Evolutionary conservation across 2,888 invertebrate species (phyloP).

Genomic region (Polyommatus iphigenia): DNA sequence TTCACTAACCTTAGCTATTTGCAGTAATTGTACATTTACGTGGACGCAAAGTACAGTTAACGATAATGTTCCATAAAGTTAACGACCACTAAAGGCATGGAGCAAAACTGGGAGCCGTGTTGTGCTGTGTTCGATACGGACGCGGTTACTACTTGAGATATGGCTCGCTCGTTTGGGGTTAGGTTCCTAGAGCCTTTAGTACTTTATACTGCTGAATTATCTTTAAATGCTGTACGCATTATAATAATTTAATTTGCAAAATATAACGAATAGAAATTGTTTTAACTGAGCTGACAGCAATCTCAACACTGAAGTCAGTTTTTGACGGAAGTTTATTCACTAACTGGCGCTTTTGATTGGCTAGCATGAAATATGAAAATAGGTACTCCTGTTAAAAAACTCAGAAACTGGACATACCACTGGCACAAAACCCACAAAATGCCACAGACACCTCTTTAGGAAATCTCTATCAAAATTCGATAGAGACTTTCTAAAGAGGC

Average conservation of each 20-base stretch:
- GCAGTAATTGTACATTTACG: background rate
- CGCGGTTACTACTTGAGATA: background rate
- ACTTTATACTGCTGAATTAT: slow-evolving; percentile 1
- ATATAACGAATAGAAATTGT: too few relatives aligned
- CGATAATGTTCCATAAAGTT: background rate
- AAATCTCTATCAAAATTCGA: too few relatives aligned
- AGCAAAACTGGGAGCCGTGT: slow-evolving; percentile 3
- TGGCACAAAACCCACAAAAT: too few relatives aligned
- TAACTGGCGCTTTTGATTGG: background rate
- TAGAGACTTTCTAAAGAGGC: too few relatives aligned
- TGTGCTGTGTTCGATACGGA: background rate
- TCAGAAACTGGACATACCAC: too few relatives aligned
- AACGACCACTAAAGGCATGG: slow-evolving; percentile 6
- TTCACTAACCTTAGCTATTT: background rate
- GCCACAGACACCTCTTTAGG: too few relatives aligned
- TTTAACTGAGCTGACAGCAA: background rate
- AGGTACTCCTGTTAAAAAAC: too few relatives aligned
- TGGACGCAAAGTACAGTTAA: background rate
- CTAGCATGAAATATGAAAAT: too few relatives aligned
- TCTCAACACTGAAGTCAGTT: background rate
- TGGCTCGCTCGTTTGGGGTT: background rate
- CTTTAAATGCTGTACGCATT: background rate
- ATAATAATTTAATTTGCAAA: too few relatives aligned
- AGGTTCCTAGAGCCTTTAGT: background rate
- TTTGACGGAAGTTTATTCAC: too few relatives aligned